Base-by-base conservation (phyloP, 1,140 invertebrate species). In the Drosophila tani region DNA sequence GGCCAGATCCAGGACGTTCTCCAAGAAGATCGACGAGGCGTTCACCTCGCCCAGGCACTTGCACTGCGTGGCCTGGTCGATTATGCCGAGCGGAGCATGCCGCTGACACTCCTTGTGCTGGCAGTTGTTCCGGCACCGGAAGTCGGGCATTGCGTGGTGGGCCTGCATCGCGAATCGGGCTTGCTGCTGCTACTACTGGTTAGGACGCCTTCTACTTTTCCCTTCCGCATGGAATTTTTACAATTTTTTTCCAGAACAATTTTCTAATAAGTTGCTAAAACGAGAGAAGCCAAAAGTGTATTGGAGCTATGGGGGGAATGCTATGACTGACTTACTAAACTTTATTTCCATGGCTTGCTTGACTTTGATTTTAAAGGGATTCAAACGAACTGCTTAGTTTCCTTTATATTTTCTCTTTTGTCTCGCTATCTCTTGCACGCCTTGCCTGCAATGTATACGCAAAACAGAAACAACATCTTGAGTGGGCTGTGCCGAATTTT, bases 11-110 rank as follows among this genome's bases (percentile, higher is more conserved):
- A 92, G 58, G 2, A 92, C 77, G 40, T 92, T 92, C 47, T 92
- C 91, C 50, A 92, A 60, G 63, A 92, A 91, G 46, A 92, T 88
- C 9, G 91, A 92, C 5, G 88, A 91, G n/a, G 85, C 88, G 32
- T 87, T 92, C 40, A 92, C 75, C 50, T 92, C 91, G 19, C 86
- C 85, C 58, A 91, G 21, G 17, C 91, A 91, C 45, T 91, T 80
- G 60, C 91, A 92, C 27, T 92, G 84, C 2, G 84, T 84, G 41
- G 90, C 82, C 50, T 92, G 87, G 56, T 92, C 91, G 11, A 92
- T 57, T 15, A 92, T 59, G 7, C 91, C 91, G 27, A 92, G 49
- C 0, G 87, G 79, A 1, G 91, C 86, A 49, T 91, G 90, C 0
- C 87, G 58, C 46, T 92, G 91, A 56, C 91, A 92, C 56, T 92